A percentile compares a stretch with the other conserved stretches of the same genome.
Evolutionary conservation across 2,797 vertebrate species (phyloP).

Genomic region (Nasua narica): DNA sequence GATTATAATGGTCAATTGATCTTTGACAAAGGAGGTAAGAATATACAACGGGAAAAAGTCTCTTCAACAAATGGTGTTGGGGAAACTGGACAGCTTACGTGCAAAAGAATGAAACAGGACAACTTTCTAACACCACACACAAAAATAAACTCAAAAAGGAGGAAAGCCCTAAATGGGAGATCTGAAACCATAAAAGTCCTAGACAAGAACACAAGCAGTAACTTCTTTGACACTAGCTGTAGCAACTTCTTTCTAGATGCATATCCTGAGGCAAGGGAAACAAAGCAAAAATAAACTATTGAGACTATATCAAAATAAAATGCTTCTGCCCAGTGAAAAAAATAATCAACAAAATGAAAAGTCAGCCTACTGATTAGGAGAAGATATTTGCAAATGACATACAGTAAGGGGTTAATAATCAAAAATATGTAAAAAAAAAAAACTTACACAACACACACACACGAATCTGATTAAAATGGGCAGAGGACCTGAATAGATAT

Average conservation of each 20-base stretch:
- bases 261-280: neutral
- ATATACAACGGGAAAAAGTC: neutral
- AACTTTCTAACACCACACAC: neutral
- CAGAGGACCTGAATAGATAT: neutral
- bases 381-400: neutral
- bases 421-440: neutral
- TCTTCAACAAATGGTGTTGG: neutral
- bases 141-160: neutral
- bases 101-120: neutral
- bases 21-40: neutral
- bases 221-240: neutral
- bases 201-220: neutral
- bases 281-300: neutral
- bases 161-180: neutral
- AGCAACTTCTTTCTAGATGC: neutral
- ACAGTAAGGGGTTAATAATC: neutral
- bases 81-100: neutral
- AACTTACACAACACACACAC: neutral
- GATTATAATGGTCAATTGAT: neutral
- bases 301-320: neutral
- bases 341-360: neutral
- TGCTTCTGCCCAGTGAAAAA: neutral
- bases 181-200: neutral
- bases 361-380: neutral
- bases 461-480: neutral